Evolutionary conservation across 2,113 vertebrate genomes (phyloP), one percentile per base, ranked within the genome.

Genomic region (Grammomys surdaster): DNA sequence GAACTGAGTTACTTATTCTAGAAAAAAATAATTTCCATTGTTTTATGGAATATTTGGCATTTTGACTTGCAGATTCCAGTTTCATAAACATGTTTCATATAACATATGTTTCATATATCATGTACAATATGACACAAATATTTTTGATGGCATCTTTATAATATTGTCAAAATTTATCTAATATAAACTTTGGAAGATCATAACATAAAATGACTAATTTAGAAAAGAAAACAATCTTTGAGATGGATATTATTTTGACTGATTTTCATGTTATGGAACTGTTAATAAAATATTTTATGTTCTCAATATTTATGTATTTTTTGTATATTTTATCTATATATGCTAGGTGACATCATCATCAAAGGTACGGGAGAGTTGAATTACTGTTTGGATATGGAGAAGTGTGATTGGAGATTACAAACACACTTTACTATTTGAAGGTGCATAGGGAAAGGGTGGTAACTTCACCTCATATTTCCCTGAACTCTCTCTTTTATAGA

Each of bases 1-100:
- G 36, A 88, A 85, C 9, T 70, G n/a, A 92, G n/a, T 77, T 65
- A 89, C 56, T 93, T n/a, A 75, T 80, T 92, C 17, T 77, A 48
- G 89, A 88, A 63, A 87, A 40, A 63, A 84, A 28, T 46, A 65
- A 16, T 70, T 60, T 24, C 22, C 0, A 24, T 43, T 40, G 26
- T 46, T 82, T 7, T 87, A 81, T 67, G 46, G 1, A 19, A 67
- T 28, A 58, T 80, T 75, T 81, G 19, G 16, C 20, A 82, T 5
- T 73, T 91, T 88, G 67, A 58, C 63, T 40, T 84, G 22, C 51
- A 10, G 70, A 85, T 69, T 3, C 48, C 36, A 82, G 69, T 6
- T 88, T 73, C 20, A 80, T 80, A 76, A 58, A 43, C 26, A 58
- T 43, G 7, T 89, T 89, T 43, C 28, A 46, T 31, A 40, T 65